These are phyloP conservation scores for Microtus ochrogaster DNA, from an alignment of 2,113 vertebrate genomes.

Conservation along the genomic window DNA sequence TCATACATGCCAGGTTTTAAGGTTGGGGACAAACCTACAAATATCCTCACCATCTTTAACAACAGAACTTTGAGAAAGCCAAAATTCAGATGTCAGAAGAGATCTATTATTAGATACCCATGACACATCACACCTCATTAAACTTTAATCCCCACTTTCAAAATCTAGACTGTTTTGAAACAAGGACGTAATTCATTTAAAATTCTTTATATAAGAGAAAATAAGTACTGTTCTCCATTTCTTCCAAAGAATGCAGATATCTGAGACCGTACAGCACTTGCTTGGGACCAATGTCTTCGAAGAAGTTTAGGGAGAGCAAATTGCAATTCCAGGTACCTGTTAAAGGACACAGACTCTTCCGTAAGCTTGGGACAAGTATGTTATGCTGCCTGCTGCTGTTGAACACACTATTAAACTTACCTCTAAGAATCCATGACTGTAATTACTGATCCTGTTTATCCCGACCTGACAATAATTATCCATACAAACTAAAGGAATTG, in stretches of 20 bases:
- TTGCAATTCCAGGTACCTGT: background rate
- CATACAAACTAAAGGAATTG: background rate
- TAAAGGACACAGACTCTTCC: background rate
- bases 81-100: slow-evolving; percentile 30
- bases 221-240: background rate
- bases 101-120: background rate
- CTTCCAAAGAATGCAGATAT: background rate
- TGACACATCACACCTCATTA: slow-evolving; percentile 5
- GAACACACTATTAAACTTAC: background rate
- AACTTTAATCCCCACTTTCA: slow-evolving; percentile 58
- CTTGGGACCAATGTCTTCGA: background rate
- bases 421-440: background rate
- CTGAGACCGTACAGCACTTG: background rate
- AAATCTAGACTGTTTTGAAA: slow-evolving; percentile 54
- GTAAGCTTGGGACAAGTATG: background rate
- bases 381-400: background rate
- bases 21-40: background rate
- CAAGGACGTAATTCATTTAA: slow-evolving; percentile 33
- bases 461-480: background rate
- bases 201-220: slow-evolving; percentile 38
- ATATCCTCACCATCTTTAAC: slow-evolving; percentile 10
- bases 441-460: slow-evolving; percentile 24
- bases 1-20: slow-evolving; percentile 1
- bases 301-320: background rate
- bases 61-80: slow-evolving; percentile 26